Base-by-base conservation (phyloP, 2,113 vertebrate species). In the Sialia sialis region DNA sequence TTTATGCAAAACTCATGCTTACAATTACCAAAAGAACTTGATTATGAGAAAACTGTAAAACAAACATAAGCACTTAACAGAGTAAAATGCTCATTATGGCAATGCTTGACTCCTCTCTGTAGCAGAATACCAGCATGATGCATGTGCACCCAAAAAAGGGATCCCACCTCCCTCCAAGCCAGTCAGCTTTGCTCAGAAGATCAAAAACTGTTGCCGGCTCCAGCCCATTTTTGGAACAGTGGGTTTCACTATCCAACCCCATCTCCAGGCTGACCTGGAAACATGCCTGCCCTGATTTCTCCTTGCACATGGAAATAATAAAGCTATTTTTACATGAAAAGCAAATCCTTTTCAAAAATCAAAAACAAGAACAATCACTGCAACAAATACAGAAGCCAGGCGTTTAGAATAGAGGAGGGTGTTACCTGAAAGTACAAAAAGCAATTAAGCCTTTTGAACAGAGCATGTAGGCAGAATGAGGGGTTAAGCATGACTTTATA, bases 271-370 rank as follows among this genome's bases (percentile, higher is more conserved):
- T 83, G 82, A 96, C 72, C 90, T 94, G 94, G 88, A 95, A 93
- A 88, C 8, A 58, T 8, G 85, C 90, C 83, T 84, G 75, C 55
- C 55, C 55, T 2, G 3, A 77, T 36, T 73, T 13, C 82, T 90
- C 60, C 72, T 90, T 3, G 1, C 1, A 9, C 69, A 94, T 90
- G 92, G 82, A 93, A 96, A 92, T 55, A 93, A 93, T 90, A 87
- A 90, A 90, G 55, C 63, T 94, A 92, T 88, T 95, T 94, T 96
- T 88, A 94, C 55, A 66, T 46, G 12, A 69, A 87, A 94, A 92
- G 62, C 16, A 44, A 88, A 92, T 73, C 55, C 44, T 89, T 93
- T 90, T 93, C 41, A 51, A 51, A 49, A 49, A 25, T 75, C 51
- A 56, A 78, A 91, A 85, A 43, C 75, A 83, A 34, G 44, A 91